Conservation (phyloP, 2,888 invertebrate genomes). For the Seira ritae region DNA sequence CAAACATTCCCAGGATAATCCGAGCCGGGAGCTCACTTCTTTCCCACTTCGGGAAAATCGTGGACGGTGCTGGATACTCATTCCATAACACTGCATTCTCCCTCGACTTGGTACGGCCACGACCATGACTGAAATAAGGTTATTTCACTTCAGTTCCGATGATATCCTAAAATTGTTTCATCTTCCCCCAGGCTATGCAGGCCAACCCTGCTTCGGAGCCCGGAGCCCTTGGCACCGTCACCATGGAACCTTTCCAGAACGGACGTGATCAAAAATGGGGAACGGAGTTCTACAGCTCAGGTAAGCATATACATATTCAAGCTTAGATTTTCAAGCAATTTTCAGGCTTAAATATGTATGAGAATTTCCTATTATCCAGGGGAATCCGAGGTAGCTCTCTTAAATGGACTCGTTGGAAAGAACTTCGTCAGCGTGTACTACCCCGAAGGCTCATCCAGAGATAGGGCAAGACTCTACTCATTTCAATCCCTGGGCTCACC, state of each 20-base stretch:
- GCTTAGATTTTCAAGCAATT: not conserved
- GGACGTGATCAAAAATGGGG: conserved; percentile 38
- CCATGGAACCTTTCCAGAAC: conserved; percentile 29
- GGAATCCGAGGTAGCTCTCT: conserved; percentile 39
- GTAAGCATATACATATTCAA: not conserved
- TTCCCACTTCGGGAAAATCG: conserved; percentile 6
- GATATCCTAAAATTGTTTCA: not conserved
- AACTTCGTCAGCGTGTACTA: conserved; percentile 31
- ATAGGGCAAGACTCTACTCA: conserved; percentile 24
- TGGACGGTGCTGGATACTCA: conserved; percentile 39
- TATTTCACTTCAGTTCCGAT: not conserved
- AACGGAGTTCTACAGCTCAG: conserved; percentile 38
- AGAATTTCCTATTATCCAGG: not conserved
- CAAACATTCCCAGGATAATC: not conserved
- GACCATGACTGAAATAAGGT: too few species aligned
- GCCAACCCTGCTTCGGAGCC: conserved; percentile 34
- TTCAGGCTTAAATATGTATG: not conserved
- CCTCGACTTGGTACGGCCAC: conserved; percentile 31
- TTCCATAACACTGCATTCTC: conserved; percentile 32
- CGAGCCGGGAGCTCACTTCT: too few species aligned
- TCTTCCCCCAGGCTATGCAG: conserved; percentile 29
- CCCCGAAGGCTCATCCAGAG: conserved; percentile 26
- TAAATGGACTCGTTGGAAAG: conserved; percentile 10
- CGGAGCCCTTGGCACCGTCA: conserved; percentile 26
- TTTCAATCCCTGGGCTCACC: conserved; percentile 6